Percentiles rank a stretch among this genome's conserved stretches.
Conservation (phyloP, 92 coral and sea anemone genomes). For the Heliopora coerulea region DNA sequence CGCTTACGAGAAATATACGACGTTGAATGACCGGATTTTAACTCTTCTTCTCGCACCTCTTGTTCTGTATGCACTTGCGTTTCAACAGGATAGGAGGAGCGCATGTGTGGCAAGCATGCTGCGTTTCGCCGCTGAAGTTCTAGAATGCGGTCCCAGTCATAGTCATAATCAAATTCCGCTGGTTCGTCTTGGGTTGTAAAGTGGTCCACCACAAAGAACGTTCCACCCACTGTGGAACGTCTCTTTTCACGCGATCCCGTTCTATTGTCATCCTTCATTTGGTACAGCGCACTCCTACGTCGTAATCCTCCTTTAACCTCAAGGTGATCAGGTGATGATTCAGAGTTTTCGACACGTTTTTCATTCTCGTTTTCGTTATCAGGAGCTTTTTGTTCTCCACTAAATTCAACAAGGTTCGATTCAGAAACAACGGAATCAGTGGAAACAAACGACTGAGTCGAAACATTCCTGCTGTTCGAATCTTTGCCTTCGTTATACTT, state of each 20-base stretch:
- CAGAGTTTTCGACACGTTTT: conserved; percentile 26
- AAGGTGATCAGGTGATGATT: conserved; percentile 52
- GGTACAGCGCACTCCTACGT: conserved; percentile 38
- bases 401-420: background rate
- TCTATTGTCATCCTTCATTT: background rate
- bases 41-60: conserved; percentile 58
- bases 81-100: conserved; percentile 94
- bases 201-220: conserved; percentile 70
- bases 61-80: conserved; percentile 72
- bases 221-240: conserved; percentile 77
- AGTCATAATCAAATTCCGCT: conserved; percentile 45
- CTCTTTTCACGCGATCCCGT: conserved; percentile 20
- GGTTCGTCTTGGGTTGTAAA: conserved; percentile 72
- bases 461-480: background rate
- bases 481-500: conserved; percentile 8
- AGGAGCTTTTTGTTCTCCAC: conserved; percentile 21
- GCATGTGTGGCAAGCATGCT: conserved; percentile 83
- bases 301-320: conserved; percentile 38
- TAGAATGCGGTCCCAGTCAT: conserved; percentile 80
- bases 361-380: conserved; percentile 32
- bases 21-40: background rate
- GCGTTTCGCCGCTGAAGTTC: conserved; percentile 89
- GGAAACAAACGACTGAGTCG: background rate
- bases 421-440: conserved; percentile 5
- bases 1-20: conserved; percentile 14